Base-by-base conservation (phyloP, 2,888 invertebrate genomes). In the Nephrotoma appendiculata region DNA sequence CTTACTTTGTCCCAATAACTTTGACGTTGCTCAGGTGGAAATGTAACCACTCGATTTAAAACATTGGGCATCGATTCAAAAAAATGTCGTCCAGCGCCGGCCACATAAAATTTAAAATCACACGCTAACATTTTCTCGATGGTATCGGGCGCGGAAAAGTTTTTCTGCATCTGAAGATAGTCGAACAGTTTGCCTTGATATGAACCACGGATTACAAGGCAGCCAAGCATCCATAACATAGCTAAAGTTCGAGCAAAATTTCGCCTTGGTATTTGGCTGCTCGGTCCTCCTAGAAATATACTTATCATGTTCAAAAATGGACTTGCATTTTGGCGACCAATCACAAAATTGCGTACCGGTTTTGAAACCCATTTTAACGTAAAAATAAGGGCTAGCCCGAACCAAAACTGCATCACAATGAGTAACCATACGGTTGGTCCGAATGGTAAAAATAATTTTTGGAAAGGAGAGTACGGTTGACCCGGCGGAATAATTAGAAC, bases 101-200 rank as follows among this genome's bases (percentile, higher is more conserved):
- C 31, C 0, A 85, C 85, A 85, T 85, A 85, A 85, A 85, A 85
- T 31, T 43, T 85, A 45, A 85, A 85, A 44, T 85, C n/a, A 31
- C n/a, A 9, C 7, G 7, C 6, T 5, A 85, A 19, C 85, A 85
- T 44, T 44, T 85, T 85, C 1, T 42, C 85, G 11, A 85, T 85
- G 19, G 85, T 85, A 45, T 85, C 85, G 9, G 42, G 31, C 2
- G 43, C 11, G 0, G 85, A 42, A 43, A 42, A 44, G 31, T 85
- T 85, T 44, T 85, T 85, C 19, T 43, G 42, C 11, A 44, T 11
- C 11, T 88, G 87, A 9, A 88, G 41, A 45, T 86, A 87, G 12
- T 87, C 43, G 83, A 86, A 88, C 7, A 88, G 45, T 41, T 87
- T 71, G 6, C 88, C 88, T 86, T 88, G 88, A 86, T 88, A 88